Base-by-base conservation (phyloP, 2,888 invertebrate species). In the Idaea biselata region DNA sequence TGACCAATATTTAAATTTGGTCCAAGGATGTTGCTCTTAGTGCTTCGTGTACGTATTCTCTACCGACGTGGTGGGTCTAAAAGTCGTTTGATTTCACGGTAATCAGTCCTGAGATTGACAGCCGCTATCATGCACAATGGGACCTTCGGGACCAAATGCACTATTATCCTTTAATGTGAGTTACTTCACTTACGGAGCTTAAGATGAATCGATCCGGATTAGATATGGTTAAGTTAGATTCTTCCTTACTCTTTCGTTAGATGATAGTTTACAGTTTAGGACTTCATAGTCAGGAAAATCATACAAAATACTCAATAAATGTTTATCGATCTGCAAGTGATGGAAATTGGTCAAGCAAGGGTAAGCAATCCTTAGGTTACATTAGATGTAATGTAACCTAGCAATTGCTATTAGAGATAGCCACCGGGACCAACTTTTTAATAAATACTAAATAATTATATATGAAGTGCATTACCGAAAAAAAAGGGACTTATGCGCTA, bases 101-200 rank as follows among this genome's bases (percentile, higher is more conserved):
- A 77, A 80, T 81, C 81, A 67, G 64, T 66, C 55, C 66, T 60
- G 68, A 74, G 82, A 83, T 84, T 88, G 88, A 87, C 87, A 83
- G 82, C 70, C 76, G 74, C 73, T 69, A 67, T 68, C 64, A 68
- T 64, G 72, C 70, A 85, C 83, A 87, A 86, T 82, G 73, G 78
- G 72, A 76, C 73, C 78, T 67, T 77, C 69, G 60, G 74, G 63
- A 65, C 78, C 72, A 80, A 80, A 77, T 78, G 79, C 68, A 78
- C 83, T 76, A 88, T 89, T 89, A 90, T 88, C 82, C 84, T 77
- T 78, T 86, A 87, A 88, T 87, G 81, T 81, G 81, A 79, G 78
- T 44, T 44, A 44, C 44, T 33, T 33, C 33, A 8, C 44, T 44
- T 44, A 44, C 44, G 44, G 44, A 44, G 11, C 44, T 44, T 11